phyloP scores from a whole-genome alignment of 2,797 vertebrate species.

The Gallirallus australis region DNA sequence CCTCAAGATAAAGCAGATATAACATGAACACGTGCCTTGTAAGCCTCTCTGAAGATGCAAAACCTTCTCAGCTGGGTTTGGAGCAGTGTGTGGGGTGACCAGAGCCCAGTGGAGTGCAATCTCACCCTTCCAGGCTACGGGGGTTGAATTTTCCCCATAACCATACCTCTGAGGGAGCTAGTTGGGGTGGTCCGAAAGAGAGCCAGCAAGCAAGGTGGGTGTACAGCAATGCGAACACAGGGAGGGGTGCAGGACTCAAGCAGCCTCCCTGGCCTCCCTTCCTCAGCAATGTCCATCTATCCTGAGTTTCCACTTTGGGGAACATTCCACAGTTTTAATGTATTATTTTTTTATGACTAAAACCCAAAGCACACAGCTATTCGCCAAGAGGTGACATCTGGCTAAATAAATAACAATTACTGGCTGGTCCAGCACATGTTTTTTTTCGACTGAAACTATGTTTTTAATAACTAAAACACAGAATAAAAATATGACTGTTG shows the following conservation, averaged over 20 bases:
- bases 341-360: neutral
- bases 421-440: constrained; percentile 17
- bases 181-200: neutral
- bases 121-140: neutral
- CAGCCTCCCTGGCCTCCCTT: neutral
- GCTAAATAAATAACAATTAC: constrained; percentile 37
- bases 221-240: neutral
- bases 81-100: neutral
- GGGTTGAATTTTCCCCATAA: neutral
- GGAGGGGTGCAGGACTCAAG: neutral
- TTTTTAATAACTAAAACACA: constrained; percentile 15
- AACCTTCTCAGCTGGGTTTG: neutral
- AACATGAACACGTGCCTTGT: neutral
- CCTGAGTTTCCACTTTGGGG: constrained; percentile 15
- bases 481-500: constrained; percentile 1
- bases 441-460: constrained; percentile 13
- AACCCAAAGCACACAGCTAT: neutral
- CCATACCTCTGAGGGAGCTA: neutral
- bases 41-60: neutral
- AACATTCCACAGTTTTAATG: constrained; percentile 12
- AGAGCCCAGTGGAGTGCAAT: neutral
- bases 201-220: neutral
- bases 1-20: neutral
- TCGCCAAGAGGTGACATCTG: constrained; percentile 51
- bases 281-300: neutral